Base-by-base conservation (phyloP, 2,113 vertebrate species). In the Clarias batrachus region DNA sequence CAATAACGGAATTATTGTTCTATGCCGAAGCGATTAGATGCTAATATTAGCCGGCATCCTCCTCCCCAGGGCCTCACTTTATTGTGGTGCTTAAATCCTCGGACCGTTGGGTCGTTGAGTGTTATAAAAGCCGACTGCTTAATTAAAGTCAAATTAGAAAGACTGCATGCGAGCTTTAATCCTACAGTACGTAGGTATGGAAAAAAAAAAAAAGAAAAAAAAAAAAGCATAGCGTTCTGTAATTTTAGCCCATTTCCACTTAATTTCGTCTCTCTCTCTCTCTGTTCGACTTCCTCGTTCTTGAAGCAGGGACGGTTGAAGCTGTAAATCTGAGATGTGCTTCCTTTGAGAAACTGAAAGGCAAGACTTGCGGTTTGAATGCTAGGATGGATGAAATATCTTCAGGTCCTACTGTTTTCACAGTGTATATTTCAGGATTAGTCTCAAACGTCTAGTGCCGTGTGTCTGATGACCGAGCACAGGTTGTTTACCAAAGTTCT, bases 31-130 rank as follows among this genome's bases (percentile, higher is more conserved):
- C 59, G 63, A 41, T 81, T 81, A 62, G 59, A 25, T 33, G 37
- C 57, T 62, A 81, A 81, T 81, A 41, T 81, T 79, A 81, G 23
- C 60, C 60, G 0, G 21, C 59, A 48, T 16, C 2, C 33, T n/a
- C 60, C 33, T n/a, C 60, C n/a, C 48, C 60, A 66, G 60, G 37
- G 60, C 19, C 14, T 1, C 14, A 82, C 30, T 62, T 81, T 63
- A 82, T 66, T 27, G 14, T 33, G 56, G 33, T n/a, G 78, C 78
- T 80, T 80, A 80, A 80, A 60, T 80, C 21, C 33, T 80, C 56
- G 11, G 56, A 60, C 12, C 60, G 11, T 17, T 27, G 60, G 37
- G 11, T 41, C 37, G 4, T 25, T 9, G 14, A 82, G 37, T 2
- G 1, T 21, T 52, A 52, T 16, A 52, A 52, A 82, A 66, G 12